These are phyloP conservation scores for Adelognathus sp. DNA, from an alignment of 2,888 invertebrate genomes.

Conservation along the genomic window DNA sequence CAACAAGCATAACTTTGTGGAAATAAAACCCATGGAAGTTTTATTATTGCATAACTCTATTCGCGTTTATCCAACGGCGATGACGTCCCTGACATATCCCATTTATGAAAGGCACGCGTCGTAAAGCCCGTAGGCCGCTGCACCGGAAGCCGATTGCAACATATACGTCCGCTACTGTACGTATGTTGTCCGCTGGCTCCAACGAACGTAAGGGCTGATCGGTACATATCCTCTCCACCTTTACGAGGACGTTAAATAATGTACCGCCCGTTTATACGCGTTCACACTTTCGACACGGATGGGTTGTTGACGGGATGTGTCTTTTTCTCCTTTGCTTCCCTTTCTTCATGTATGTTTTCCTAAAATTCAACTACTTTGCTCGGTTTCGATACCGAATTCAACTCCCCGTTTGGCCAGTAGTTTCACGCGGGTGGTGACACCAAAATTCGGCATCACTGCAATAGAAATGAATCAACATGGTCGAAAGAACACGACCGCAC, in stretches of 20 bases:
- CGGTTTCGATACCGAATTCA: conserved; percentile 4
- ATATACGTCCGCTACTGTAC: conserved; percentile 17
- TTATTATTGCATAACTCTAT: conserved; percentile 57
- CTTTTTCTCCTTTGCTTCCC: background rate
- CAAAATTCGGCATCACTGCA: background rate
- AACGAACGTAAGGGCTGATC: conserved; percentile 48
- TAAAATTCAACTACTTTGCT: conserved; percentile 13
- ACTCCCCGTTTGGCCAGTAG: background rate
- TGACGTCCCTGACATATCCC: conserved; percentile 64
- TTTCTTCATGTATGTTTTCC: background rate
- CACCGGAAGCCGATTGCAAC: conserved; percentile 60
- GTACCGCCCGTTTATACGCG: conserved; percentile 54
- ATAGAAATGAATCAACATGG: too few relatives aligned
- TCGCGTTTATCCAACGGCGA: conserved; percentile 49
- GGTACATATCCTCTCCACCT: conserved; percentile 48
- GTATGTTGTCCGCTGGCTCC: background rate
- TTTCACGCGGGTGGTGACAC: background rate
- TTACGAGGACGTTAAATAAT: conserved; percentile 65
- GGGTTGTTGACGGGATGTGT: conserved; percentile 10
- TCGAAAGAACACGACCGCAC: background rate
- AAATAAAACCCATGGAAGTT: conserved; percentile 46
- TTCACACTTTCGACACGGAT: conserved; percentile 44
- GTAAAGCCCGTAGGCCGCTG: conserved; percentile 58
- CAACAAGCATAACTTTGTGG: conserved; percentile 12
- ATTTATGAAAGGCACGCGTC: conserved; percentile 68